Evolutionary conservation across 2,888 invertebrate species (phyloP).

Genomic region (Pyrochroa serraticornis): DNA sequence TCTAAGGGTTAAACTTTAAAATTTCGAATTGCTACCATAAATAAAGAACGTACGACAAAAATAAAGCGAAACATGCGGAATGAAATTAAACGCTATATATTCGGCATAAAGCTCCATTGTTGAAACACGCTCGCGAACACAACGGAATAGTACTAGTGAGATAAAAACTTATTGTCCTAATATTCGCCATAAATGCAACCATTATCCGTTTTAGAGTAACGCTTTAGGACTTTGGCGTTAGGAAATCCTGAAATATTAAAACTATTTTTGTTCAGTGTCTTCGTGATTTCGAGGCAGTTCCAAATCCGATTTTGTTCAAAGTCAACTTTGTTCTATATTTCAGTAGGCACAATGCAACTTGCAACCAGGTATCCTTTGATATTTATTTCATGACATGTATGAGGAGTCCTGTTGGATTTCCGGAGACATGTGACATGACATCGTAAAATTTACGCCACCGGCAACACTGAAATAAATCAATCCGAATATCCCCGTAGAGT

Average conservation of each 20-base stretch:
- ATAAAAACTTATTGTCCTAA: conserved; percentile 38
- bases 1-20: too few relatives aligned
- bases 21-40: conserved; percentile 28
- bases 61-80: conserved; percentile 23
- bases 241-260: conserved; percentile 2
- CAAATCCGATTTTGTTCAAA: too few relatives aligned
- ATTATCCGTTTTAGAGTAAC: conserved; percentile 23
- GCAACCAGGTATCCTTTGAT: not conserved
- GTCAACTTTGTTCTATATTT: too few relatives aligned
- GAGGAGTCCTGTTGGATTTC: too few relatives aligned
- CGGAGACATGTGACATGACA: not conserved
- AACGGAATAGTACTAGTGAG: conserved; percentile 41
- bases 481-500: too few relatives aligned
- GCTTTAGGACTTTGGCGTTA: not conserved
- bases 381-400: too few relatives aligned
- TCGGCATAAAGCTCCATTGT: conserved; percentile 33
- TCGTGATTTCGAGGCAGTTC: not conserved
- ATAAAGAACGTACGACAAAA: conserved; percentile 24
- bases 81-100: conserved; percentile 40
- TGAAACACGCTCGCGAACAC: conserved; percentile 35
- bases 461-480: too few relatives aligned
- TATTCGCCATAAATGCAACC: conserved; percentile 23
- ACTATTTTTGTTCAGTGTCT: conserved; percentile 7
- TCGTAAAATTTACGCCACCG: too few relatives aligned
- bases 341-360: not conserved